Evolutionary conservation across 2,888 invertebrate genomes (phyloP), one percentile per base, ranked within the genome.

Genomic region (Tuta absoluta): DNA sequence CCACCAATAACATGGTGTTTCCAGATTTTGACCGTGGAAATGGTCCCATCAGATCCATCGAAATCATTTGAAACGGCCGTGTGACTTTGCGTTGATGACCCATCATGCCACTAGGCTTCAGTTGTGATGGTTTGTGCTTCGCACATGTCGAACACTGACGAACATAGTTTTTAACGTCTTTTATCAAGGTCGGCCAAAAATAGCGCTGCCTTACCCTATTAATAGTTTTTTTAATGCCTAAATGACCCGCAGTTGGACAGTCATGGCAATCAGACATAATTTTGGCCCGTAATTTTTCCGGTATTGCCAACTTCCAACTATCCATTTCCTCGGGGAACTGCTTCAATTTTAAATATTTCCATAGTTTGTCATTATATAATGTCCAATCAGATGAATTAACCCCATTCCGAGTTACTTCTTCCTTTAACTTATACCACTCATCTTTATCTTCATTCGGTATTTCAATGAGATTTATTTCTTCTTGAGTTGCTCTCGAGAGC

Each of bases 1-100:
- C 23, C 0, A 66, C 68, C n/a, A 66, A 23, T 0, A 67, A 24
- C 64, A 65, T 64, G 14, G 64, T 65, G 23, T 68, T 65, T 4
- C 65, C 28, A 2, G 28, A 37, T 28, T 58, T 62, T 11, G 63
- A 61, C 24, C 45, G 41, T 2, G 68, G 68, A 37, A 66, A 66
- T 0, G 68, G 68, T 7, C 66, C 66, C 62, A 68, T 65, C 12
- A 68, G 23, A 38, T 68, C 66, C 51, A 53, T 21, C 3, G 64
- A 66, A 10, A 65, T 61, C 45, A 59, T 62, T 49, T 62, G 64
- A 21, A 63, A 66, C 1, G 68, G 67, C 12, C 24, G 41, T 0
- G 67, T 28, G 0, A 65, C 65, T 0, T 38, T n/a, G 38, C 56
- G 41, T 10, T 65, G 66, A 0, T 17, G 21, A 0, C 67, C 66